Evolutionary conservation across 2,113 vertebrate genomes (phyloP).

Genomic region (Synchiropus splendidus): DNA sequence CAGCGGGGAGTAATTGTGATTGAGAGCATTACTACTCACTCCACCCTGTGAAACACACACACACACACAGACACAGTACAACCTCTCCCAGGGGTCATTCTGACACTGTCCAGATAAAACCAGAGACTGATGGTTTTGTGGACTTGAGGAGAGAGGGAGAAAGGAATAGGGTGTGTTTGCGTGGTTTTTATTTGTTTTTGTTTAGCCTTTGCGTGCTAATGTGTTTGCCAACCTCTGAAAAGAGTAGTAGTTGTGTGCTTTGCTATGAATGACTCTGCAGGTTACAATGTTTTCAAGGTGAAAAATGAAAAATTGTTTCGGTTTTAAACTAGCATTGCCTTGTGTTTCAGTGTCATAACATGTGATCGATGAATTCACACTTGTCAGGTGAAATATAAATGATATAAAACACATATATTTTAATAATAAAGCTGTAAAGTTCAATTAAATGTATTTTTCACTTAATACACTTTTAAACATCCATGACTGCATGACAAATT

Average conservation of each 20-base stretch:
- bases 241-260: neutral
- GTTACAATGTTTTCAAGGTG: no score
- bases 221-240: constrained; percentile 29
- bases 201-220: constrained; percentile 41
- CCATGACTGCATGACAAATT: no score
- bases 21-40: constrained; percentile 56
- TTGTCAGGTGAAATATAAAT: no score
- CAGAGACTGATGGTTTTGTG: constrained; percentile 48
- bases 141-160: constrained; percentile 26
- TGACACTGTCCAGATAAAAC: constrained; percentile 71
- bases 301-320: no score
- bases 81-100: constrained; percentile 56
- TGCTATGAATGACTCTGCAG: no score
- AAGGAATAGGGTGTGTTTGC: constrained; percentile 15
- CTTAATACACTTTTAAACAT: no score
- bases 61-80: constrained; percentile 18
- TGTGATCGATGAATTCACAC: no score
- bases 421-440: no score
- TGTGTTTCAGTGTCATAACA: no score
- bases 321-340: no score
- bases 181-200: constrained; percentile 44
- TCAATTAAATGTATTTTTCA: no score
- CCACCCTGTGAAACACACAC: constrained; percentile 36
- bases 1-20: constrained; percentile 63
- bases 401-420: no score